Percentiles rank a stretch among this genome's conserved stretches.
phyloP scores from a whole-genome alignment of 2,888 invertebrate species.

The Callimorpha dominula region DNA sequence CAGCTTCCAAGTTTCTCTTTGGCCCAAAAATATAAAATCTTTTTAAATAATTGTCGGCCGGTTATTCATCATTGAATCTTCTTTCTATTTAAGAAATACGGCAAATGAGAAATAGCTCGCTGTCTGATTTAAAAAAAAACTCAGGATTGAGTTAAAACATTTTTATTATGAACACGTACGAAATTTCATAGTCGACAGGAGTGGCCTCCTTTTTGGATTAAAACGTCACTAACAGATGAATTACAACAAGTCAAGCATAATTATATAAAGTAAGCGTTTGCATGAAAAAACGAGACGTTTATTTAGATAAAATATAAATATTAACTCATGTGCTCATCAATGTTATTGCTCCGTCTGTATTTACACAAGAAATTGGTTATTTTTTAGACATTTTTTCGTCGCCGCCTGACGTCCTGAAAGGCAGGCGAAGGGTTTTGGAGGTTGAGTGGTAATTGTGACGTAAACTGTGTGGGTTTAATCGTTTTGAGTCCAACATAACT shows the following conservation, averaged over 20 bases:
- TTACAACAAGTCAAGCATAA: conserved; percentile 62
- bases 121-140: conserved; percentile 14
- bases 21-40: not conserved
- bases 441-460: too few species aligned
- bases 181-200: conserved; percentile 70
- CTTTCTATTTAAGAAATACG: not conserved
- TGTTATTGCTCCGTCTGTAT: not conserved
- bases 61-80: not conserved
- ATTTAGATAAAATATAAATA: not conserved
- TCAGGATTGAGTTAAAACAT: conserved; percentile 50
- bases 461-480: too few species aligned
- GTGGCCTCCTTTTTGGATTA: conserved; percentile 72
- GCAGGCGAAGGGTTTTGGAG: too few species aligned
- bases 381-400: too few species aligned
- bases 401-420: too few species aligned
- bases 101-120: too few species aligned
- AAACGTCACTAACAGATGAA: conserved; percentile 79
- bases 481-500: too few species aligned
- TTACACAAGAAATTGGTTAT: not conserved
- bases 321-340: not conserved
- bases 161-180: conserved; percentile 77
- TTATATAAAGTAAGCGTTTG: conserved; percentile 27
- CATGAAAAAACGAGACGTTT: conserved; percentile 3
- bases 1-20: not conserved
- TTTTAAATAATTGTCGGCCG: not conserved